Percentiles rank a stretch among this genome's conserved stretches.
These are phyloP conservation scores for Rhaphigaster nebulosa DNA, from an alignment of 2,888 invertebrate species.

Conservation along the genomic window DNA sequence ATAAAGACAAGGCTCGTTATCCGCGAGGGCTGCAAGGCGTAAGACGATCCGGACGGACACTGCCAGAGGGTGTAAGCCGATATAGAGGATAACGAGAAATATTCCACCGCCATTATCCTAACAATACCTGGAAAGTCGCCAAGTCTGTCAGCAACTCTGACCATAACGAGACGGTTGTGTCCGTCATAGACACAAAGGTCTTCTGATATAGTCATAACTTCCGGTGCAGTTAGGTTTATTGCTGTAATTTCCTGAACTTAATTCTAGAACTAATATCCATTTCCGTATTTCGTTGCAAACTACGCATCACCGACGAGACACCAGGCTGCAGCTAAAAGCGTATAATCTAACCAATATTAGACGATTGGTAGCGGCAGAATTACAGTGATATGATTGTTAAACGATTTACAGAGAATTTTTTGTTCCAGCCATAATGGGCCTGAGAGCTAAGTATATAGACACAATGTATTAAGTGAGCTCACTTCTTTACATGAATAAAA, in stretches of 20 bases:
- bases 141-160: not conserved
- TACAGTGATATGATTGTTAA: not conserved
- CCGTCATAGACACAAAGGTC: not conserved
- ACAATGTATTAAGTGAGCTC: not conserved
- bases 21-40: not conserved
- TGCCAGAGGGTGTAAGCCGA: constrained; percentile 39
- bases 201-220: constrained; percentile 17
- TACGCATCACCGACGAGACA: not conserved
- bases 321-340: not conserved
- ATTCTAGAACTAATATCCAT: not conserved
- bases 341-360: not conserved
- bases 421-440: not conserved
- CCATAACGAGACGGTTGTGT: not conserved
- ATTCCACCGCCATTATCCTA: not conserved
- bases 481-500: not conserved
- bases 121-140: constrained; percentile 38
- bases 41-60: constrained; percentile 34
- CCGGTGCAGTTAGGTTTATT: not conserved
- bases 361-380: not conserved
- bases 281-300: not conserved
- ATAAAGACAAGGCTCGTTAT: not conserved
- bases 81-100: constrained; percentile 15
- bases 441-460: not conserved
- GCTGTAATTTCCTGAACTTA: not conserved
- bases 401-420: not conserved